Base-by-base conservation (phyloP, 2,797 vertebrate genomes). In the Tympanoctomys barrerae region DNA sequence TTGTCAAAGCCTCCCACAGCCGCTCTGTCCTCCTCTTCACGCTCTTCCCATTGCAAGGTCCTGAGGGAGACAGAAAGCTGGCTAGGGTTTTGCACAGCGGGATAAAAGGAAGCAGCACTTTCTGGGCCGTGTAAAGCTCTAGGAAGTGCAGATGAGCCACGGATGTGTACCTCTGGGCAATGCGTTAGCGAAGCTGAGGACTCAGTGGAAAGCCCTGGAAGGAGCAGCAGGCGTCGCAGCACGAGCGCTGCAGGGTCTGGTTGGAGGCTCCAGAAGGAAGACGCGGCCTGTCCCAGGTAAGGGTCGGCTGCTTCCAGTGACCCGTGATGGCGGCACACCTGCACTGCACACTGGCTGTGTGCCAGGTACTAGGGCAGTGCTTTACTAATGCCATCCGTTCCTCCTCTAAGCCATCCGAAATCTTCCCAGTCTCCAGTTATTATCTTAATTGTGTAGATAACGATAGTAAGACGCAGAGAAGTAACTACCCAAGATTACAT, bases 1-100 rank as follows among this genome's bases (percentile, higher is more conserved):
- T 95, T 95, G 90, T 26, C n/a, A 94, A 61, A 14, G 73, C 39
- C n/a, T 95, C 31, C 39, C 36, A 71, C 68, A 83, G 28, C 28
- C 49, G 13, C 80, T 89, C 24, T 22, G 89, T 83, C 42, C 16
- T 95, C 77, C 24, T 90, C 22, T 92, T 14, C 66, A 4, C 4
- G 24, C 77, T 36, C 64, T 7, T 88, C 62, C 28, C n/a, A 59
- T 73, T 86, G 21, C 59, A 71, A 89, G 11, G 7, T 16, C n/a
- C 8, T 18, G 57, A 87, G 46, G 89, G 75, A 71, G n/a, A 61
- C 2, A 71, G 42, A 46, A 68, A 78, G 8, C 49, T 78, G 78
- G 42, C 14, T 54, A 92, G 87, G 22, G 64, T 71, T 91, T 86
- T 94, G 21, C 62, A 79, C 46, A 70, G 36, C 18, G n/a, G 46